phyloP scores from a whole-genome alignment of 2,797 vertebrate species.

The Coregonus suidteri region DNA sequence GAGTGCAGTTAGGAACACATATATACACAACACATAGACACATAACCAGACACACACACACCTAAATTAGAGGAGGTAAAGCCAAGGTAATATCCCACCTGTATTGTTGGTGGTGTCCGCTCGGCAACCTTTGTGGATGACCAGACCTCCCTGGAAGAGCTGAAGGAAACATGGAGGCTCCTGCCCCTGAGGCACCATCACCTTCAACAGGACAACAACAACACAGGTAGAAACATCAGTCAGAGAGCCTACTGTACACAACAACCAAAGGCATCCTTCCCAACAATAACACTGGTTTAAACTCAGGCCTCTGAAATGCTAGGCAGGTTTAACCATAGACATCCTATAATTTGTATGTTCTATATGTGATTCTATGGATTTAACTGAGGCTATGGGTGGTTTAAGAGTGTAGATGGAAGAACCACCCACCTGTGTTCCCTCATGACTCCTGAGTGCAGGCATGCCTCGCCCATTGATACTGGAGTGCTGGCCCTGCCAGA shows the following conservation, averaged over 20 bases:
- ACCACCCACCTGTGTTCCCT: constrained; percentile 62
- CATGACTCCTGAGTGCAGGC: constrained; percentile 64
- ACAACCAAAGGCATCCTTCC: background rate
- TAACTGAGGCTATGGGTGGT: background rate
- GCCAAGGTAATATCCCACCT: constrained; percentile 54
- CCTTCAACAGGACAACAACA: constrained; percentile 40
- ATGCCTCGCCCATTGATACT: constrained; percentile 63
- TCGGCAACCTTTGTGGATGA: constrained; percentile 69
- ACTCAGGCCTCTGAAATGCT: background rate
- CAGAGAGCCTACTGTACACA: background rate
- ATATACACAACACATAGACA: background rate
- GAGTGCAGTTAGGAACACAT: background rate
- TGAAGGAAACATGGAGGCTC: constrained; percentile 81
- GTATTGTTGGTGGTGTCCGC: constrained; percentile 47
- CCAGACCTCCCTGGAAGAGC: constrained; percentile 78
- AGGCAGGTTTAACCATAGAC: no score
- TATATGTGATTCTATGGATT: background rate
- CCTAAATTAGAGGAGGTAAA: background rate
- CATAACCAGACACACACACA: constrained; percentile 1
- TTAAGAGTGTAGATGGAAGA: no score
- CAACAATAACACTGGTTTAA: background rate
- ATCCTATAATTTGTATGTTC: background rate
- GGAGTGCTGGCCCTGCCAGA: constrained; percentile 77
- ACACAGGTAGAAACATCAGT: background rate
- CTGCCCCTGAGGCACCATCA: constrained; percentile 73